Conservation (phyloP, 92 coral and sea anemone species). For the Blastomussa wellsi region DNA sequence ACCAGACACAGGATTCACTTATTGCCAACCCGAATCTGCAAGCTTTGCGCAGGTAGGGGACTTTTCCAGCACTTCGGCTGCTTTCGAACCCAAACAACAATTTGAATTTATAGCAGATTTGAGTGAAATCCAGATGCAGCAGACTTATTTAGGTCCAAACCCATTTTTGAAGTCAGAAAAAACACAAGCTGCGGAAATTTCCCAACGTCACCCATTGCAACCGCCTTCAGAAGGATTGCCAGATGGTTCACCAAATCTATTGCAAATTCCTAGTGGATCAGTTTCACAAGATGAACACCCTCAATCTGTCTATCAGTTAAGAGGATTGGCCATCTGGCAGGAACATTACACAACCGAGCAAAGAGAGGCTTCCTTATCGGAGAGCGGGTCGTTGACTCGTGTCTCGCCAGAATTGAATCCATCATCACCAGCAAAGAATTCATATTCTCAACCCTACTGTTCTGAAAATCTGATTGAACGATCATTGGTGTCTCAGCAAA, state of each 20-base stretch:
- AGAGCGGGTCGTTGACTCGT: neutral
- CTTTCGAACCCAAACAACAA: neutral
- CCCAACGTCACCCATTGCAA: neutral
- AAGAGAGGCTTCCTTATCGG: neutral
- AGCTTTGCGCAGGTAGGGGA: neutral
- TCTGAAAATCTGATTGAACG: neutral
- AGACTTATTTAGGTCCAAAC: neutral
- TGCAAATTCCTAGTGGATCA: neutral
- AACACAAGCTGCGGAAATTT: neutral
- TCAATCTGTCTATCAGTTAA: neutral
- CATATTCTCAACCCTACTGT: neutral
- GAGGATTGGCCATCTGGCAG: neutral
- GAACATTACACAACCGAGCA: neutral
- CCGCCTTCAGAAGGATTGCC: neutral
- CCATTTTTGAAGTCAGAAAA: neutral
- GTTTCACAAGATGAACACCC: neutral
- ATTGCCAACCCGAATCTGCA: neutral
- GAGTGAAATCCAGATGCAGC: neutral
- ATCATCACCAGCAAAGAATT: neutral
- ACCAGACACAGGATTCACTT: neutral
- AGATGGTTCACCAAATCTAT: slow-evolving; percentile 3
- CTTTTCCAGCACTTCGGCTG: neutral
- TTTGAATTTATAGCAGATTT: neutral
- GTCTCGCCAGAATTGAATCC: neutral
- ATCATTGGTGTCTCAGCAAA: neutral